phyloP scores from a whole-genome alignment of 2,888 invertebrate species.

The Beris chalybata region DNA sequence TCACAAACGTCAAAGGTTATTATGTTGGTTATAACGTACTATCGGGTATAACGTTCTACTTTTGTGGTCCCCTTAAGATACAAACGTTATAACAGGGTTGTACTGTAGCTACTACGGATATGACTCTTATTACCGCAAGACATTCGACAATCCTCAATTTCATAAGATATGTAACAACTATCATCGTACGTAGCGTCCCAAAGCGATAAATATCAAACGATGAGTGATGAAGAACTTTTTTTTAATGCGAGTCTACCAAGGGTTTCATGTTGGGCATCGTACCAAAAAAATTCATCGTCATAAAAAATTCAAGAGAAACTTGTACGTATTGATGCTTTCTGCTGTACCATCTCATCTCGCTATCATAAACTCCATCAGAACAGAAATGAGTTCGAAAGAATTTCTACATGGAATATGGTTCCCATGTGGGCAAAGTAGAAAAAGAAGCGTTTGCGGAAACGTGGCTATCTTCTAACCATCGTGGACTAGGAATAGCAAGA shows the following conservation, averaged over 20 bases:
- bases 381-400: conserved; percentile 14
- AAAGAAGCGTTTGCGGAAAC: conserved; percentile 7
- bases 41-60: too few relatives aligned
- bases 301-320: conserved; percentile 21
- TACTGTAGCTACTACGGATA: too few relatives aligned
- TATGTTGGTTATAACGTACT: too few relatives aligned
- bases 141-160: too few relatives aligned
- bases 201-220: conserved; percentile 19
- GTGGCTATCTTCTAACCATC: not conserved
- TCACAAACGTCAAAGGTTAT: too few relatives aligned
- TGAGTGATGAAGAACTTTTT: conserved; percentile 7
- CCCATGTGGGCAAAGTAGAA: conserved; percentile 13
- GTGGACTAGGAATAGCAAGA: too few relatives aligned
- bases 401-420: conserved; percentile 9
- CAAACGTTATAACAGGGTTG: too few relatives aligned
- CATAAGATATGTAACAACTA: too few relatives aligned
- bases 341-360: not conserved
- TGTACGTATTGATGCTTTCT: conserved; percentile 16
- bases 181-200: not conserved
- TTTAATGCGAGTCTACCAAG: not conserved
- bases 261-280: not conserved
- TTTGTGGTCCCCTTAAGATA: too few relatives aligned
- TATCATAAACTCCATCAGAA: conserved; percentile 21
- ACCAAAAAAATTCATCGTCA: conserved; percentile 17
- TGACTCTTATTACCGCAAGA: too few relatives aligned